Evolutionary conservation across 2,113 vertebrate species (phyloP).

Genomic region (Nannobrachium achirus): DNA sequence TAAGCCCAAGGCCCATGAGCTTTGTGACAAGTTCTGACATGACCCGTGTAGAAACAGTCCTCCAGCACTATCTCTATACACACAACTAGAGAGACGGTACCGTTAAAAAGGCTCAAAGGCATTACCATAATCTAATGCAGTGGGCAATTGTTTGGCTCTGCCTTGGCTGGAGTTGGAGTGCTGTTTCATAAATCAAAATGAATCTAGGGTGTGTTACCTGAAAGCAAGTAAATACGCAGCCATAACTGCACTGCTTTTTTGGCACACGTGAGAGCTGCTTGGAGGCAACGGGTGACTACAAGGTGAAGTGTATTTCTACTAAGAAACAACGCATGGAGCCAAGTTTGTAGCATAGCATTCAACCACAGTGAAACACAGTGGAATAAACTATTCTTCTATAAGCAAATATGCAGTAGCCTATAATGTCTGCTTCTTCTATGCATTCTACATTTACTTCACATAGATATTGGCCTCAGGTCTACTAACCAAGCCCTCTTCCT

Average conservation of each 20-base stretch:
- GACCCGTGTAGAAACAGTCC: neutral
- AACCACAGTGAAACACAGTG: too few relatives aligned
- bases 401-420: too few relatives aligned
- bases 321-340: neutral
- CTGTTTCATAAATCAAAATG: slow-evolving; percentile 1
- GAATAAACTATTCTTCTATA: too few relatives aligned
- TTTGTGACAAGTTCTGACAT: slow-evolving; percentile 50
- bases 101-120: neutral
- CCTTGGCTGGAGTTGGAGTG: neutral
- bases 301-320: neutral
- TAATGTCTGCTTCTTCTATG: too few relatives aligned
- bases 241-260: neutral
- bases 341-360: too few relatives aligned
- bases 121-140: neutral
- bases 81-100: neutral
- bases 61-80: neutral
- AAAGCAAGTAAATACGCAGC: neutral
- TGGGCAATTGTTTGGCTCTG: neutral
- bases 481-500: neutral
- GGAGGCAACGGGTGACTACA: neutral
- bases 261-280: slow-evolving; percentile 8
- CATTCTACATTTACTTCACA: too few relatives aligned
- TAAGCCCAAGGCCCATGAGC: slow-evolving; percentile 49
- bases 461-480: too few relatives aligned
- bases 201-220: slow-evolving; percentile 23